A percentile compares a stretch with the other conserved stretches of the same genome.
These are phyloP conservation scores for Antheraea yamamai DNA, from an alignment of 2,888 invertebrate species.

Conservation along the genomic window DNA sequence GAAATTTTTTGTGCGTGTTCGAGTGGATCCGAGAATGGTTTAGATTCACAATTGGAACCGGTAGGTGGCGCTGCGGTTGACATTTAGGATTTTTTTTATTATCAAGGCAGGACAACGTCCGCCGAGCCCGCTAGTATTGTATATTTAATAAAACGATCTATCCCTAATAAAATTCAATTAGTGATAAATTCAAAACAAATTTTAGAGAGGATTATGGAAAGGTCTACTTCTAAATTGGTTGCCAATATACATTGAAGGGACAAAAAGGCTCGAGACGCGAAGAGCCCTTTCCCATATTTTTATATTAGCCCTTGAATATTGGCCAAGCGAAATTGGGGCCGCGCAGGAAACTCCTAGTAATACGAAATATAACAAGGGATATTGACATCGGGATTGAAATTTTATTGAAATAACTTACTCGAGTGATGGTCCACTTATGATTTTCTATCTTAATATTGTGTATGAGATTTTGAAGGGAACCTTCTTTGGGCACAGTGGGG, in stretches of 20 bases:
- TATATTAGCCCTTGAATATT: conserved; percentile 61
- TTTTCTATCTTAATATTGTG: neutral
- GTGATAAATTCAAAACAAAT: conserved; percentile 4
- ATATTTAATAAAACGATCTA: conserved; percentile 16
- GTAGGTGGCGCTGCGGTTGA: too few species aligned
- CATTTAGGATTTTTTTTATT: too few species aligned
- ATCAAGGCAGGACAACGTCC: too few species aligned
- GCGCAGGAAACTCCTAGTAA: conserved; percentile 43
- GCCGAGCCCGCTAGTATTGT: too few species aligned
- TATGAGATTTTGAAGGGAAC: neutral
- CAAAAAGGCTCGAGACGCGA: conserved; percentile 38
- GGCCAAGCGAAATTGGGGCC: conserved; percentile 49
- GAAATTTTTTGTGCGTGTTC: too few species aligned
- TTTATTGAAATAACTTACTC: conserved; percentile 31
- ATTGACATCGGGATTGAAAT: conserved; percentile 46
- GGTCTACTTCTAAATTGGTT: conserved; percentile 21
- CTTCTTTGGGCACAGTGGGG: neutral
- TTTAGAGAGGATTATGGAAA: conserved; percentile 13
- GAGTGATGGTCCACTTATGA: conserved; percentile 2
- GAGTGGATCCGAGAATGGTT: too few species aligned
- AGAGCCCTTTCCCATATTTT: conserved; percentile 50
- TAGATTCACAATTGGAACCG: too few species aligned
- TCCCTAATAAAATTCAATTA: conserved; percentile 13
- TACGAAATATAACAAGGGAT: conserved; percentile 48
- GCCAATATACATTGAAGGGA: conserved; percentile 46